Evolutionary conservation across 2,888 invertebrate species (phyloP).

Genomic region (Callosobruchus maculatus): DNA sequence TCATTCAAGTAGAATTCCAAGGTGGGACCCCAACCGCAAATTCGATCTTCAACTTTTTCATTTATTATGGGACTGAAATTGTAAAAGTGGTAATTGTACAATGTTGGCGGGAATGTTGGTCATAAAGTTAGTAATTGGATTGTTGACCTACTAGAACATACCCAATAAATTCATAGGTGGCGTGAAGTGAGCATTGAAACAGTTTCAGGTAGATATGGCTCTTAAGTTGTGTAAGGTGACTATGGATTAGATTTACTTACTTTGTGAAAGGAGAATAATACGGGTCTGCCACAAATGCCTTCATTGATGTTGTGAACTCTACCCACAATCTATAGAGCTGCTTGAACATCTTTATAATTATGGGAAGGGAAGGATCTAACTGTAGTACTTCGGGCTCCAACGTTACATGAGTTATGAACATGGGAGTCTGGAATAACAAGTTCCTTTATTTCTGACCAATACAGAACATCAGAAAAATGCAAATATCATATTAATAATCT

Average conservation of each 20-base stretch:
- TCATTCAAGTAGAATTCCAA: slow-evolving; percentile 66
- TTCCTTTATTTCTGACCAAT: not conserved
- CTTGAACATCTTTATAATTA: slow-evolving; percentile 57
- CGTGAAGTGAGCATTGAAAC: too few species aligned
- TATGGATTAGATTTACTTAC: slow-evolving; percentile 47
- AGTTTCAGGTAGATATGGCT: too few species aligned
- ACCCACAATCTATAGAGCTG: slow-evolving; percentile 65
- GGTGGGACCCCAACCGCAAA: slow-evolving; percentile 71
- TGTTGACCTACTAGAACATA: too few species aligned
- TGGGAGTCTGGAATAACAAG: slow-evolving; percentile 60
- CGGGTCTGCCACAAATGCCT: slow-evolving; percentile 69
- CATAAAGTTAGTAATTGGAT: too few species aligned
- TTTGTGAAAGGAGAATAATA: slow-evolving; percentile 70
- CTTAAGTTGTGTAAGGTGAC: too few species aligned
- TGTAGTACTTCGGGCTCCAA: slow-evolving; percentile 41
- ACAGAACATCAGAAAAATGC: too few species aligned
- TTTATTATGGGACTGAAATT: slow-evolving; percentile 71
- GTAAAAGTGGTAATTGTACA: too few species aligned
- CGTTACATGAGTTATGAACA: slow-evolving; percentile 59
- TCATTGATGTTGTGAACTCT: slow-evolving; percentile 64
- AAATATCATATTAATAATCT: too few species aligned
- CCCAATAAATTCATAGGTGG: too few species aligned
- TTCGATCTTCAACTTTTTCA: slow-evolving; percentile 74
- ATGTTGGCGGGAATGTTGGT: too few species aligned
- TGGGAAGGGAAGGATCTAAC: slow-evolving; percentile 60